phyloP scores from a whole-genome alignment of 2,888 invertebrate species.

The Xiphydria camelus region DNA sequence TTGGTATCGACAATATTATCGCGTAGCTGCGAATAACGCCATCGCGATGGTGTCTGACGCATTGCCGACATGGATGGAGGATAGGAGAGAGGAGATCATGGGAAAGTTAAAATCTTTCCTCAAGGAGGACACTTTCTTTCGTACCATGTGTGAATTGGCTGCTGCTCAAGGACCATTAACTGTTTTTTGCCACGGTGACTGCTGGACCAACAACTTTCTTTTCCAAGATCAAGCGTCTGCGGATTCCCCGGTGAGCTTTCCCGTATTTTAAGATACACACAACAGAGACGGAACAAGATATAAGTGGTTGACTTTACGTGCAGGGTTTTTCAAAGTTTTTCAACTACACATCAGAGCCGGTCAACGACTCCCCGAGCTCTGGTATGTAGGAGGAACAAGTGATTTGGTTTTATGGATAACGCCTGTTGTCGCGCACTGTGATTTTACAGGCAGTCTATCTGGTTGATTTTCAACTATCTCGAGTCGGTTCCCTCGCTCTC shows the following conservation, averaged over 20 bases:
- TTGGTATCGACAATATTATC: slow-evolving; percentile 72
- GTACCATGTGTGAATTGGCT: slow-evolving; percentile 68
- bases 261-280: too few species aligned
- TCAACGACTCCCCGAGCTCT: too few species aligned
- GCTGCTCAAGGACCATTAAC: slow-evolving; percentile 67
- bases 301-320: too few species aligned
- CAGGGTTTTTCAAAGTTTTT: slow-evolving; percentile 1
- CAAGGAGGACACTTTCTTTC: slow-evolving; percentile 68
- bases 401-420: too few species aligned
- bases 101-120: slow-evolving; percentile 65
- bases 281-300: too few species aligned
- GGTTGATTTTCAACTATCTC: slow-evolving; percentile 72
- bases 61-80: slow-evolving; percentile 51
- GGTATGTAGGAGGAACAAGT: too few species aligned
- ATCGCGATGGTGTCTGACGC: slow-evolving; percentile 64
- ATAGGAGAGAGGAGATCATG: slow-evolving; percentile 61
- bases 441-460: slow-evolving; percentile 67
- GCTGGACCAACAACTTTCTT: slow-evolving; percentile 76
- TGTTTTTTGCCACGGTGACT: slow-evolving; percentile 75
- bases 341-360: background rate
- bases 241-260: slow-evolving; percentile 38
- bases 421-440: too few species aligned
- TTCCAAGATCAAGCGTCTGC: slow-evolving; percentile 61
- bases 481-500: slow-evolving; percentile 71
- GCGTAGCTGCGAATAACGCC: slow-evolving; percentile 67